Conservation (phyloP, 1,140 invertebrate species). For the Centruroides vittatus region DNA sequence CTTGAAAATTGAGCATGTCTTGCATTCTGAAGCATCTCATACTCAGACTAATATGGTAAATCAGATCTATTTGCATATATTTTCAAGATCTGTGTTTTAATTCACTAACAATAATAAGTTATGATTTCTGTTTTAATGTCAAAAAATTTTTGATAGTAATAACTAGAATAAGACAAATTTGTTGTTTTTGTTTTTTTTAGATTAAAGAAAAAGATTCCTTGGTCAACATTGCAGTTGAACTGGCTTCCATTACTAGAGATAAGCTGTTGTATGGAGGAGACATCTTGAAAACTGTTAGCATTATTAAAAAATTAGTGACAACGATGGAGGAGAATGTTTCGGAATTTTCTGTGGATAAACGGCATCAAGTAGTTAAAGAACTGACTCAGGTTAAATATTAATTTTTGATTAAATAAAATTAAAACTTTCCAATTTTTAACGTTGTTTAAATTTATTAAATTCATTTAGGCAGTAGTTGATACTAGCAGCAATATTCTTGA, state of each 20-base stretch:
- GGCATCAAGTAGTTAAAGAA: slow-evolving; percentile 15
- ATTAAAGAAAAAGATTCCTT: slow-evolving; percentile 59
- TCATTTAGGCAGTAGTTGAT: slow-evolving; percentile 55
- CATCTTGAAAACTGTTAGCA: slow-evolving; percentile 64
- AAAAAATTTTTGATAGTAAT: no score
- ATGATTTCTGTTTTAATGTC: no score
- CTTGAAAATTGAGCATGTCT: no score
- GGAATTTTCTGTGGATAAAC: neutral
- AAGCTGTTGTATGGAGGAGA: slow-evolving; percentile 80
- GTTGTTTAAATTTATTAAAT: no score
- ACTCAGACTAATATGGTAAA: no score
- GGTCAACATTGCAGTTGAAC: slow-evolving; percentile 60
- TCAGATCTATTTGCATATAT: no score
- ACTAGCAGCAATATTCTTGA: slow-evolving; percentile 81
- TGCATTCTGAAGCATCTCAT: no score
- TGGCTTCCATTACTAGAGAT: slow-evolving; percentile 67
- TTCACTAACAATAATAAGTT: no score
- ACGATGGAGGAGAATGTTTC: neutral
- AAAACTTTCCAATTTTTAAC: no score
- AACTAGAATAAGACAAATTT: no score
- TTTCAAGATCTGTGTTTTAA: no score
- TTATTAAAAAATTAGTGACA: slow-evolving; percentile 36
- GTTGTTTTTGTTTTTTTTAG: neutral
- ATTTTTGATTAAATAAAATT: no score
- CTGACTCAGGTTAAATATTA: slow-evolving; percentile 29